Evolutionary conservation across 2,888 invertebrate species (phyloP).

Genomic region (Julus scanicus): DNA sequence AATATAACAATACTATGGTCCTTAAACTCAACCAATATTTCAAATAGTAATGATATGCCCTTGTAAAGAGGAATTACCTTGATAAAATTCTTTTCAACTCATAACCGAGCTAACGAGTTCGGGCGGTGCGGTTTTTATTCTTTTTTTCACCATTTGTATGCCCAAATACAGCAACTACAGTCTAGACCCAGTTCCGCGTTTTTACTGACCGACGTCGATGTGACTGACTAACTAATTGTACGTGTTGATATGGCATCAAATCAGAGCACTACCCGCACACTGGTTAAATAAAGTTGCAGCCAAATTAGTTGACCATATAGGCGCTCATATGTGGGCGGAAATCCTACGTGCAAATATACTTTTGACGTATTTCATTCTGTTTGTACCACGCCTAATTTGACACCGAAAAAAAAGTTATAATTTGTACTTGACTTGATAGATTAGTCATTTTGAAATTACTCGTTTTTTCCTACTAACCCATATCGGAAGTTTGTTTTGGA

Average conservation of each 20-base stretch:
- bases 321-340: neutral
- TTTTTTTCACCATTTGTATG: neutral
- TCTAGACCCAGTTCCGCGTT: constrained; percentile 7
- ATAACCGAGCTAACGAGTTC: neutral
- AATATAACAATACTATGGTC: too few species aligned
- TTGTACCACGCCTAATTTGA: constrained; percentile 1
- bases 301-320: neutral
- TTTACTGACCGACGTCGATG: neutral
- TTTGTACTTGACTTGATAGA: neutral
- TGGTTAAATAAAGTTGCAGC: neutral
- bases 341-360: neutral
- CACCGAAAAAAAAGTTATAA: constrained; percentile 2
- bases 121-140: neutral
- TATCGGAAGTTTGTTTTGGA: neutral
- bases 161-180: neutral
- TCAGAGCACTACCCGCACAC: neutral
- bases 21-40: too few species aligned
- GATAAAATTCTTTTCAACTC: neutral
- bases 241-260: neutral
- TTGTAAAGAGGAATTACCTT: constrained; percentile 1
- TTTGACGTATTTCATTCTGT: neutral
- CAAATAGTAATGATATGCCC: neutral
- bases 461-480: constrained; percentile 1
- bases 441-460: constrained; percentile 7
- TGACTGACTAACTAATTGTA: neutral